phyloP scores from a whole-genome alignment of 2,797 vertebrate genomes.

The Chelon labrosus region DNA sequence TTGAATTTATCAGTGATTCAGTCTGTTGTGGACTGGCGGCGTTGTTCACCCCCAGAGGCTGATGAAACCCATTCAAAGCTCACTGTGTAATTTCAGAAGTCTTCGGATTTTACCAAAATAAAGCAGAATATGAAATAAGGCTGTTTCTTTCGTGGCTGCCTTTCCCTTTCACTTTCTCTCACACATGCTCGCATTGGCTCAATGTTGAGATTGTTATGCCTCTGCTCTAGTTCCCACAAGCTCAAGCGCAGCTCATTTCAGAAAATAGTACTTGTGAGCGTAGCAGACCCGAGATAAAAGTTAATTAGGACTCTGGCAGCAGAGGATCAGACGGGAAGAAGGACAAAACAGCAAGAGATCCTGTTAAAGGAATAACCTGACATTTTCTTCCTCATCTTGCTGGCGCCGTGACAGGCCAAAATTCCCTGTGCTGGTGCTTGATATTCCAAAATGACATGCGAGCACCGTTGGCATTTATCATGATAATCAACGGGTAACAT shows the following conservation, averaged over 20 bases:
- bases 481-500: slow-evolving; percentile 29
- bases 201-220: slow-evolving; percentile 29
- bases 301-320: slow-evolving; percentile 70
- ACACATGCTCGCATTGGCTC: slow-evolving; percentile 8
- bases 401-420: slow-evolving; percentile 18
- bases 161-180: background rate
- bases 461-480: slow-evolving; percentile 30
- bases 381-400: slow-evolving; percentile 48
- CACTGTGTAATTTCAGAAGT: slow-evolving; percentile 52
- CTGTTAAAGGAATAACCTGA: slow-evolving; percentile 60
- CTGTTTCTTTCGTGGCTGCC: slow-evolving; percentile 10
- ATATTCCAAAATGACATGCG: slow-evolving; percentile 4
- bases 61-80: slow-evolving; percentile 47
- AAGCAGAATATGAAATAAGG: slow-evolving; percentile 42
- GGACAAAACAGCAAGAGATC: slow-evolving; percentile 35
- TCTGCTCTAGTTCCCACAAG: slow-evolving; percentile 64
- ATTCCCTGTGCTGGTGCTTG: slow-evolving; percentile 15
- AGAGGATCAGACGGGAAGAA: slow-evolving; percentile 39
- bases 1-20: slow-evolving; percentile 47
- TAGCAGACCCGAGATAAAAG: slow-evolving; percentile 62
- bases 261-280: slow-evolving; percentile 57
- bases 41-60: slow-evolving; percentile 24
- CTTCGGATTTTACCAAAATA: slow-evolving; percentile 52
- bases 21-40: slow-evolving; percentile 23
- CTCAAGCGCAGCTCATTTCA: slow-evolving; percentile 54